Evolutionary conservation across 2,797 vertebrate species (phyloP).

Genomic region (Cottoperca gobio): DNA sequence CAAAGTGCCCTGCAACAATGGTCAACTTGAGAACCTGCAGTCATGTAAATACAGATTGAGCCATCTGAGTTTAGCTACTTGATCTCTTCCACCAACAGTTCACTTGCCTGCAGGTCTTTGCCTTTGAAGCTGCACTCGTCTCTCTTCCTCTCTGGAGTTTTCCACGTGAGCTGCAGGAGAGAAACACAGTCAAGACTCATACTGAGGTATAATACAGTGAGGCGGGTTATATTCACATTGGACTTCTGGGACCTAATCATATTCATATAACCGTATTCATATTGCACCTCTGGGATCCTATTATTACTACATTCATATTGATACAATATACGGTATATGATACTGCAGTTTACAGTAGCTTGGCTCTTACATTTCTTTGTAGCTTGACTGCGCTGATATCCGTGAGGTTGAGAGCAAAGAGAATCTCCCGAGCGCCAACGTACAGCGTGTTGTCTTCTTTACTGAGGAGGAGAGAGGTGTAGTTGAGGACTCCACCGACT

Average conservation of each 20-base stretch:
- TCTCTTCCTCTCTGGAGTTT: slow-evolving; percentile 89
- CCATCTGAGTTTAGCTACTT: slow-evolving; percentile 23
- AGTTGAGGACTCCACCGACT: slow-evolving; percentile 85
- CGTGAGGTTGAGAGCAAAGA: slow-evolving; percentile 88
- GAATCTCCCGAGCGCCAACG: slow-evolving; percentile 89
- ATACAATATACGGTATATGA: slow-evolving; percentile 13
- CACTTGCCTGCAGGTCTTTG: slow-evolving; percentile 92
- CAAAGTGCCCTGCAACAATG: slow-evolving; percentile 26
- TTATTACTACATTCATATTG: slow-evolving; percentile 40
- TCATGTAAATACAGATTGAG: slow-evolving; percentile 36
- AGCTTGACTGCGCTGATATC: slow-evolving; percentile 82
- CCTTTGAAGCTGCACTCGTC: slow-evolving; percentile 96
- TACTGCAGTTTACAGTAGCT: slow-evolving; percentile 22
- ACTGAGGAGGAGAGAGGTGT: slow-evolving; percentile 91
- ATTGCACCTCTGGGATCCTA: slow-evolving; percentile 20
- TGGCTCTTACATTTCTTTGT: slow-evolving; percentile 82
- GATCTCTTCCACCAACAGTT: slow-evolving; percentile 37
- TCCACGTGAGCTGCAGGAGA: slow-evolving; percentile 89
- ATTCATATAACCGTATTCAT: not conserved
- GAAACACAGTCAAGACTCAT: slow-evolving; percentile 43
- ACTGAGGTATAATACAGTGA: slow-evolving; percentile 24
- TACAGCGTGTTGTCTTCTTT: slow-evolving; percentile 88
- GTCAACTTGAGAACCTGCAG: slow-evolving; percentile 38
- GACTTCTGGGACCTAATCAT: slow-evolving; percentile 20
- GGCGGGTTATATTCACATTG: slow-evolving; percentile 17